Percentiles rank a stretch among this genome's conserved stretches.
Conservation (phyloP, 1,140 invertebrate genomes). For the Araneus ventricosus region DNA sequence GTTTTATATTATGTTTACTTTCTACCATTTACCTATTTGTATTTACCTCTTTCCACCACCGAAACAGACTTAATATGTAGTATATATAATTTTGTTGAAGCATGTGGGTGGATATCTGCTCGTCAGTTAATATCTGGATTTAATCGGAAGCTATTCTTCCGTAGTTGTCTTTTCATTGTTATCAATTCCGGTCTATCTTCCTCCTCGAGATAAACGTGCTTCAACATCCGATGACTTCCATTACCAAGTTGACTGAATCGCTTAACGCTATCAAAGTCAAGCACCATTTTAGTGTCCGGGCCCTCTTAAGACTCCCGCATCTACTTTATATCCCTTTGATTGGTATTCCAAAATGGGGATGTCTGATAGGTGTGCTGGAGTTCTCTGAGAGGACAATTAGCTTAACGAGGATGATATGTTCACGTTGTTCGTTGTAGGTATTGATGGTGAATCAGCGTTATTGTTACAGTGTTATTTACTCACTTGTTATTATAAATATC, state of each 20-base stretch:
- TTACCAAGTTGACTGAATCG: constrained; percentile 5
- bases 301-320: constrained; percentile 19
- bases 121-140: neutral
- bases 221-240: neutral
- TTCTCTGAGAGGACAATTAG: neutral
- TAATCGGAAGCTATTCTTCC: neutral
- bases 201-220: neutral
- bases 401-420: neutral
- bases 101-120: neutral
- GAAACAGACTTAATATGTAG: neutral
- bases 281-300: neutral
- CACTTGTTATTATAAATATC: no score
- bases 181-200: neutral
- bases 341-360: neutral
- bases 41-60: no score
- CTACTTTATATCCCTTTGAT: constrained; percentile 27
- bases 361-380: neutral
- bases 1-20: no score
- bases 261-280: neutral
- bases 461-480: no score
- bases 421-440: no score
- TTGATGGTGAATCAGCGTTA: no score
- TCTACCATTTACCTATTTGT: no score
- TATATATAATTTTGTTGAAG: neutral
- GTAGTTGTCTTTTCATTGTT: constrained; percentile 7